Evolutionary conservation across 2,113 vertebrate species (phyloP), one percentile per base, ranked within the genome.

Genomic region (Cnemophilus loriae): DNA sequence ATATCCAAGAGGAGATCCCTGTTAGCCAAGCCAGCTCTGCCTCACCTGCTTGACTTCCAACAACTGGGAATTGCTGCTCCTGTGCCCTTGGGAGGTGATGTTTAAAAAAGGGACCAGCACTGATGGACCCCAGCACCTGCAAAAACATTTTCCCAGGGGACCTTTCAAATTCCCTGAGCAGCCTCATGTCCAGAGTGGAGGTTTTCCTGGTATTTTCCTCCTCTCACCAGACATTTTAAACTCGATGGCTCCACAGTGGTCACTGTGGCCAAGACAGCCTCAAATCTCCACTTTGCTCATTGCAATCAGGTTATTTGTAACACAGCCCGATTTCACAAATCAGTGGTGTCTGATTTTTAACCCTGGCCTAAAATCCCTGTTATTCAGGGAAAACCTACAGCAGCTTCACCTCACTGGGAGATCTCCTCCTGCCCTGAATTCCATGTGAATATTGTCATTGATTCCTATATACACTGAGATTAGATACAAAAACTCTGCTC

Each of bases 381-480:
- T 44, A n/a, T 49, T 33, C 24, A 57, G 79, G 88, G 77, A 59
- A 76, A 87, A 78, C 55, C 85, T 65, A 49, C 2, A 10, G 81
- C 76, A 79, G 78, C 63, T 83, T 85, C 94, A 87, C 68, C 74
- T 68, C 33, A 16, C 23, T 13, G 41, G 4, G 82, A 77, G 82
- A 84, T 56, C 67, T n/a, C 35, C 80, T n/a, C 73, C 64, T 16
- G 75, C 65, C 21, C 56, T 17, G 39, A 90, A 94, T 85, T 78
- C 83, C 70, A 3, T 8, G 81, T 37, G 83, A 87, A 74, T 46
- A 49, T 59, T 26, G 5, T 39, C 75, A 70, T 12, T 6, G 15
- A 50, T 73, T 96, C 93, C 92, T 87, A 88, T 67, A 44, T 50
- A 76, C 79, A 73, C 75, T 20, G 84, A 69, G 89, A 87, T 82